Evolutionary conservation across 2,113 vertebrate species (phyloP).

Genomic region (Pseudopodoces humilis): DNA sequence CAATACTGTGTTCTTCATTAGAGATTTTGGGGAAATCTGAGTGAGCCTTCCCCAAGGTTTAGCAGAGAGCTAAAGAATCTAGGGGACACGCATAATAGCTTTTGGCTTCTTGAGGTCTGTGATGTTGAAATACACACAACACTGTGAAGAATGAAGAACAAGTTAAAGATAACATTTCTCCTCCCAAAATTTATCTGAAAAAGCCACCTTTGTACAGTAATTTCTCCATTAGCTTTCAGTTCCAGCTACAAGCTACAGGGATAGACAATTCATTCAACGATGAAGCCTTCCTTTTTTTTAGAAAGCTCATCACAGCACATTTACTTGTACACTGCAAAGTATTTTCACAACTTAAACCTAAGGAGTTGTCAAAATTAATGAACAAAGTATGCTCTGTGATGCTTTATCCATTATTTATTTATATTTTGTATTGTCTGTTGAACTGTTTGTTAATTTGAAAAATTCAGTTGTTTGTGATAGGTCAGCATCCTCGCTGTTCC

Average conservation of each 20-base stretch:
- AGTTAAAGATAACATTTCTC: background rate
- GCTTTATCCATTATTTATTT: slow-evolving; percentile 51
- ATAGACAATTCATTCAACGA: background rate
- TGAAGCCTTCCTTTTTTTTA: slow-evolving; percentile 38
- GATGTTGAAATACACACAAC: background rate
- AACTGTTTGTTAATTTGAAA: slow-evolving; percentile 36
- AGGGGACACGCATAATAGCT: background rate
- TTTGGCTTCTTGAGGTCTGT: background rate
- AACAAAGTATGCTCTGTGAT: background rate
- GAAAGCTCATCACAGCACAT: slow-evolving; percentile 27
- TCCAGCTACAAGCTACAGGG: background rate
- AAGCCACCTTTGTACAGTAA: background rate
- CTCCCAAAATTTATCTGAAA: background rate
- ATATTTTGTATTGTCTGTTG: slow-evolving; percentile 34
- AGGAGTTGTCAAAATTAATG: slow-evolving; percentile 54
- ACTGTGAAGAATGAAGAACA: background rate
- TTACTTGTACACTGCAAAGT: background rate
- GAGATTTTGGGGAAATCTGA: background rate
- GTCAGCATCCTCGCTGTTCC: slow-evolving; percentile 28
- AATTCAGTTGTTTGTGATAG: slow-evolving; percentile 9
- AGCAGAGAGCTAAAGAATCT: background rate
- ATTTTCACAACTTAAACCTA: slow-evolving; percentile 55
- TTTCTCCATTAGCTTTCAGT: background rate
- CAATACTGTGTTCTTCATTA: background rate
- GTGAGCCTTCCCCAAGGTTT: background rate